Base-by-base conservation (phyloP, 2,888 invertebrate species). In the Apamea monoglypha region DNA sequence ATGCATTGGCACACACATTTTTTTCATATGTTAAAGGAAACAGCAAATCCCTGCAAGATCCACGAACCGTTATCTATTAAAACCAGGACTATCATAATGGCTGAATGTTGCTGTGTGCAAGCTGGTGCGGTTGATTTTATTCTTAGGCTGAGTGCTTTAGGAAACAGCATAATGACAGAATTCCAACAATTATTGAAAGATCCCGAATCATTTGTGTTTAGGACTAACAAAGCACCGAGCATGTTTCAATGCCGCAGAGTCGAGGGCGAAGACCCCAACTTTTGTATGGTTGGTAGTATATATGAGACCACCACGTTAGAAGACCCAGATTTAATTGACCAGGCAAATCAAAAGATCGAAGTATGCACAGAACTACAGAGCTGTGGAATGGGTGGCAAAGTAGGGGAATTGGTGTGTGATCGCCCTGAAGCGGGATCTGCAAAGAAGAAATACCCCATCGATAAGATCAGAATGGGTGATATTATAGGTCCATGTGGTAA, bases 1-100 rank as follows among this genome's bases (percentile, higher is more conserved):
- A 95, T 97, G 92, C 81, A 91, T 7, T 97, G 97, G 97, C 94
- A 95, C 50, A 94, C 94, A 2, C 88, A 95, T 56, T 97, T 97
- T 88, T 95, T 92, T 80, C 94, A 95, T 61, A 96, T 97, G 96
- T 89, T 97, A 2, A 96, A 95, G 90, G 92, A 96, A 90, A 91
- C 95, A 76, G 76, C 95, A 85, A 87, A 96, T 86, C 81, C 96
- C 86, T 87, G 94, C 90, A 91, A 93, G 88, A 40, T 93, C 53
- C 92, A 95, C 81, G 91, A 95, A 78, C 94, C 95, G 21, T 79
- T 97, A 75, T 89, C 94, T 53, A 92, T 94, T 53, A 97, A 95
- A 90, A 94, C 93, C 88, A 88, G 87, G 4, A 92, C 92, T 36
- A 91, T 85, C 32, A 86, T 94, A 50, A 93, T 85, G 80, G 94